Evolutionary conservation across 2,113 vertebrate species (phyloP), one percentile per base, ranked within the genome.

Genomic region (Seriola quinqueradiata): DNA sequence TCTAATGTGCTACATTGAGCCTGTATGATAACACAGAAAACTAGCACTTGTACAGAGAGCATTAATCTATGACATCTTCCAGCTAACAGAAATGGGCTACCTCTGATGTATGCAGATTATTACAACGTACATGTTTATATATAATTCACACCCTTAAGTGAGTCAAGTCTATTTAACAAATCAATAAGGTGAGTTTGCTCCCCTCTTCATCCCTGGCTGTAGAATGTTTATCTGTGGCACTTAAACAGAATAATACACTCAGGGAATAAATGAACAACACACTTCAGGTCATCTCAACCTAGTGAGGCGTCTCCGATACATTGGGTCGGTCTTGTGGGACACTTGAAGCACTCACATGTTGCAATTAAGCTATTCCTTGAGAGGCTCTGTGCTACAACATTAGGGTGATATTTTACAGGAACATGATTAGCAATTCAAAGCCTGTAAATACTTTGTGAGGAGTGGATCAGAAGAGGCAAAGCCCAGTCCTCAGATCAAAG

Each of bases 391-490:
- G 21, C 19, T 13, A 21, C 46, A 55, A 58, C 71, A 66, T 55
- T 0, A 7, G 17, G 0, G 16, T 25, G 32, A 66, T 25, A 28
- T 40, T 38, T 44, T 58, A 32, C 64, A 70, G 55, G 16, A 57
- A 42, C 66, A n/a, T 14, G 77, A 74, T 34, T 34, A 67, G 36
- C 25, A 65, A 69, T 80, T 80, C 64, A 79, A 81, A 84, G 85
- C 63, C 65, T 38, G 4, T 61, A 75, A 71, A 77, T 54, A 77
- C 68, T 23, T 80, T 54, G 60, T 50, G 16, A n/a, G 54, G 59
- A 81, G 75, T 83, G 77, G 82, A 87, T 90, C 82, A 85, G 68
- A 70, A 46, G 0, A 59, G 74, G 70, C 40, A 48, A 81, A 81
- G 61, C 73, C 17, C 11, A 42, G 48, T 61, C 21, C 48, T 76